These are phyloP conservation scores for Amitus sp. DNA, from an alignment of 2,888 invertebrate genomes.

Conservation along the genomic window DNA sequence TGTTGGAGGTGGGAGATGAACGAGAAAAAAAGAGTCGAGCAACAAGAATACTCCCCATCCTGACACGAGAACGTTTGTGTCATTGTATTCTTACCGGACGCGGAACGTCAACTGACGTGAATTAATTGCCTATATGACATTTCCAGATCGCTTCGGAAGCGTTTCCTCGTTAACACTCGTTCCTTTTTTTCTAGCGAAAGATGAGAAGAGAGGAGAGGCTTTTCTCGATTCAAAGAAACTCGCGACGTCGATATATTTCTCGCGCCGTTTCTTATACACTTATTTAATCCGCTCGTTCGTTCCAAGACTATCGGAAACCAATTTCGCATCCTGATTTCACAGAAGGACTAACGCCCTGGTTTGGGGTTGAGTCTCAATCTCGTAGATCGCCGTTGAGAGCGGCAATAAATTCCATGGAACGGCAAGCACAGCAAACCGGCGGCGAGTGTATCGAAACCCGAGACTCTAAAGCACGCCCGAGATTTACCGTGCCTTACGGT, in stretches of 20 bases:
- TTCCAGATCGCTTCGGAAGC: background rate
- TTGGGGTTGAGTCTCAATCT: slow-evolving; percentile 45
- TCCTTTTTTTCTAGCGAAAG: background rate
- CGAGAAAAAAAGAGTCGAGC: background rate
- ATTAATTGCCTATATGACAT: background rate
- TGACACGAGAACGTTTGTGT: background rate
- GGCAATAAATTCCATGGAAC: slow-evolving; percentile 58
- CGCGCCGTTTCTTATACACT: slow-evolving; percentile 15
- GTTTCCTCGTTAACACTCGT: background rate
- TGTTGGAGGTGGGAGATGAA: slow-evolving; percentile 14
- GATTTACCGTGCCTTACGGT: slow-evolving; percentile 48
- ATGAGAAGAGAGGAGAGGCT: too few relatives aligned
- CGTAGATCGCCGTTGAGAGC: slow-evolving; percentile 40
- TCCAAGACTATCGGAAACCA: slow-evolving; percentile 37
- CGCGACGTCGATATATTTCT: slow-evolving; percentile 21
- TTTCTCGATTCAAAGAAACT: too few relatives aligned
- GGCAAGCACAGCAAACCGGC: slow-evolving; percentile 55
- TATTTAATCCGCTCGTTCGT: slow-evolving; percentile 21
- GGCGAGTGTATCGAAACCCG: slow-evolving; percentile 58
- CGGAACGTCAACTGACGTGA: background rate
- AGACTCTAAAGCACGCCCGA: slow-evolving; percentile 60
- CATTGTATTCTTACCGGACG: slow-evolving; percentile 2
- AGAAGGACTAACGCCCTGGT: slow-evolving; percentile 40
- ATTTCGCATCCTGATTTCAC: slow-evolving; percentile 36
- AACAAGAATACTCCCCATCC: slow-evolving; percentile 1